Percentiles rank a stretch among this genome's conserved stretches.
These are phyloP conservation scores for Callipepla squamata DNA, from an alignment of 2,113 vertebrate species.

Conservation along the genomic window DNA sequence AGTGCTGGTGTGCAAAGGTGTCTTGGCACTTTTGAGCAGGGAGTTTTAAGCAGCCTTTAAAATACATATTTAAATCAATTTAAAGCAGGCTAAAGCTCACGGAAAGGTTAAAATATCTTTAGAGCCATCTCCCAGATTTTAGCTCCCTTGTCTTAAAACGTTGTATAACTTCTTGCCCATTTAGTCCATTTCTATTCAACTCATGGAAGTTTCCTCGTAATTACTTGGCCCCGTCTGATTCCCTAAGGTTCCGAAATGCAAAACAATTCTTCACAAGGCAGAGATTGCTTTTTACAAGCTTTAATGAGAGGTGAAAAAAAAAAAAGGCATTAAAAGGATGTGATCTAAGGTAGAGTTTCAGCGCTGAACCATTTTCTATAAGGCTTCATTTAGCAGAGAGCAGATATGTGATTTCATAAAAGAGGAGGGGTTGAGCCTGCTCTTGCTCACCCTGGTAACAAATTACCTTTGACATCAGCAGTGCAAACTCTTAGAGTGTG, in stretches of 20 bases:
- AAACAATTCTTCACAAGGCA: conserved; percentile 62
- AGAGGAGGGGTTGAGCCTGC: background rate
- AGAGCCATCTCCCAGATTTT: conserved; percentile 14
- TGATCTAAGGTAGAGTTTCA: conserved; percentile 29
- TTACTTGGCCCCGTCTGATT: conserved; percentile 65
- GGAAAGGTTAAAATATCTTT: conserved; percentile 38
- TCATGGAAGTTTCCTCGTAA: conserved; percentile 62
- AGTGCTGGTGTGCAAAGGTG: conserved; percentile 41
- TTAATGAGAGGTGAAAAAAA: background rate
- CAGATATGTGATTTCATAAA: background rate
- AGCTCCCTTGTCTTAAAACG: conserved; percentile 64
- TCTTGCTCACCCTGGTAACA: background rate
- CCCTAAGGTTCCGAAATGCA: conserved; percentile 62
- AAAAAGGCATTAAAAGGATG: conserved; percentile 36
- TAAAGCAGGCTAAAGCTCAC: conserved; percentile 32
- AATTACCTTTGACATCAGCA: background rate
- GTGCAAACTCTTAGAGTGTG: background rate
- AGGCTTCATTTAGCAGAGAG: conserved; percentile 18
- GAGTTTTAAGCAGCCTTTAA: conserved; percentile 28
- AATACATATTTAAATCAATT: conserved; percentile 62
- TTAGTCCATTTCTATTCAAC: conserved; percentile 56
- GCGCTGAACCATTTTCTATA: background rate
- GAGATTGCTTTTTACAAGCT: conserved; percentile 57
- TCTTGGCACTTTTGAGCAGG: conserved; percentile 42
- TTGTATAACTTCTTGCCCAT: conserved; percentile 37